Base-by-base conservation (phyloP, 2,797 vertebrate species). In the Dendrocincla tyrannina region DNA sequence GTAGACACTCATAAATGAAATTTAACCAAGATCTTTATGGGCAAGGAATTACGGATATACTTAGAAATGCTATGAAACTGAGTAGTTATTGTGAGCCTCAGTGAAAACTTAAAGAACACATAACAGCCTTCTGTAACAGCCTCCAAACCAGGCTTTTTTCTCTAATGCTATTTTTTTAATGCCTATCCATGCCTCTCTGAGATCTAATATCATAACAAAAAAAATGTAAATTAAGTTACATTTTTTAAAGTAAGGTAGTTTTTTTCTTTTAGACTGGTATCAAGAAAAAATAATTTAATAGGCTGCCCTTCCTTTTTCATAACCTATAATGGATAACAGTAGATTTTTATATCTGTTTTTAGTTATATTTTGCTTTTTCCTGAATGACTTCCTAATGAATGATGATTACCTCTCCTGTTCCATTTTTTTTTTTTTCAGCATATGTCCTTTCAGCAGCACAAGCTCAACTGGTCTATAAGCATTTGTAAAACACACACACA, bases 401-500 rank as follows among this genome's bases (percentile, higher is more conserved):
- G 18, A 44, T 44, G 42, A 19, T 41, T 64, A 87, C 15, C 13
- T 44, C 42, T 41, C 2, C 0, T 30, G 2, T 25, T 2, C 1
- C 2, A 17, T 12, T n/a, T 1, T 1, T 32, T 42, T 52, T 32
- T 67, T 42, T 46, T 44, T 76, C 23, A 25, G 6, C 10, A 6
- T 8, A 1, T 70, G 5, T 3, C 27, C 9, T 78, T 89, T 55
- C 37, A 47, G 17, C 18, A 66, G 9, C 27, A 70, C 10, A 70
- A 70, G 24, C 11, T 77, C 52, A 84, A 59, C 6, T n/a, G 17
- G 5, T 10, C 5, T 63, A 4, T 28, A 35, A 10, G 16, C 23
- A 1, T 7, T 2, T 5, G 2, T 33, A 2, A 7, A 12, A 8
- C 5, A 16, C 13, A 22, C 9, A 19, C 7, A n/a, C 33, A 9